Conservation (phyloP, 2,888 invertebrate species). For the Lithophane semibrunnea region DNA sequence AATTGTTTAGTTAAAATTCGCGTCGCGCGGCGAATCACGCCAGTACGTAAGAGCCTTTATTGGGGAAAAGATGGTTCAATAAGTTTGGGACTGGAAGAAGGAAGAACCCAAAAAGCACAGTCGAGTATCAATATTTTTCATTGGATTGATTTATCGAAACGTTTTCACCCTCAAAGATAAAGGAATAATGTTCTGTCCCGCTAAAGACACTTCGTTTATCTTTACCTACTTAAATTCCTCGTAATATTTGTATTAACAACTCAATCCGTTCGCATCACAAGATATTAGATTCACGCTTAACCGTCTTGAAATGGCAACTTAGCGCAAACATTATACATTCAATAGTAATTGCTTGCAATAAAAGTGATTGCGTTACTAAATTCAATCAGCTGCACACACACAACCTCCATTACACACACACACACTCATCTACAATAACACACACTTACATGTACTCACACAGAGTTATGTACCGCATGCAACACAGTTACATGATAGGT, state of each 20-base stretch:
- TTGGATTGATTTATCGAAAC: neutral
- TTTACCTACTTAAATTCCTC: neutral
- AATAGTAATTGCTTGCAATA: constrained; percentile 76
- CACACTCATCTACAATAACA: constrained; percentile 16
- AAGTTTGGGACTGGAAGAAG: too few species aligned
- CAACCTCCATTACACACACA: too few species aligned
- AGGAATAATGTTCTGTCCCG: neutral
- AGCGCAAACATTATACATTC: constrained; percentile 70
- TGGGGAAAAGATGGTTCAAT: too few species aligned
- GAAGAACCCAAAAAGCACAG: neutral
- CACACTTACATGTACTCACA: neutral
- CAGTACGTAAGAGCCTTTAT: too few species aligned
- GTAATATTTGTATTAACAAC: constrained; percentile 33
- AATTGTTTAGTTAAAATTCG: too few species aligned
- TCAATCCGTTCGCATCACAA: constrained; percentile 29
- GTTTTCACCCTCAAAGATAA: neutral
- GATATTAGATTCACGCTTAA: constrained; percentile 61
- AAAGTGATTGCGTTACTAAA: constrained; percentile 72
- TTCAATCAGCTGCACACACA: constrained; percentile 67
- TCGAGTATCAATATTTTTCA: neutral
- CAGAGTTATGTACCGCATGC: constrained; percentile 30
- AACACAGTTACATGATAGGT: constrained; percentile 45
- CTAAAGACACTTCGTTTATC: neutral
- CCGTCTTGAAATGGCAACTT: constrained; percentile 57
- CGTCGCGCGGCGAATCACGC: too few species aligned